Base-by-base conservation (phyloP, 2,888 invertebrate species). In the Patella pellucida region DNA sequence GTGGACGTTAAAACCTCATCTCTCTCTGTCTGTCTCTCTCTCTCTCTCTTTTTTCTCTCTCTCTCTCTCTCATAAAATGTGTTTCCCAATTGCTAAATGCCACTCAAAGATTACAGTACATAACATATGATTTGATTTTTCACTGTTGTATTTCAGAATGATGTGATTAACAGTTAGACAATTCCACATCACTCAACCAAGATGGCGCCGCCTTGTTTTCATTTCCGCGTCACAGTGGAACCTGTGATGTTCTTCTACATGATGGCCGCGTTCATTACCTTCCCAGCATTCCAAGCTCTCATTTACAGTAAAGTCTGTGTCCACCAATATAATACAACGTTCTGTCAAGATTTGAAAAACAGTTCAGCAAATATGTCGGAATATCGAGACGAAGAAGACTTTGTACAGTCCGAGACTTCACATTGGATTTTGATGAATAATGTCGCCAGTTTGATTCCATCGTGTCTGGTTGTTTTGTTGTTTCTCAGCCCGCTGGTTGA, bases 191-290 rank as follows among this genome's bases (percentile, higher is more conserved):
- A 9, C 7, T 41, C 9, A 41, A 41, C 41, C 9, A 41, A 41
- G 41, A 41, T 41, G 41, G 41, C 9, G 41, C 9, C 9, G 41
- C 9, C 41, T 9, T 41, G 41, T 41, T 41, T 9, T 41, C 41
- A 41, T 41, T 41, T 41, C 41, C 71, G 74, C 71, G 92, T 95
- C 74, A 94, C 96, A 0, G 95, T 97, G 31, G 97, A 97, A 87
- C 96, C 97, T 0, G 93, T 95, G 0, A 94, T 97, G 94, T 95
- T 96, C 88, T 92, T 96, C 2, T 97, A 96, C 88, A 96, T 97
- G 96, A 94, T 96, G 92, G 95, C 96, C 1, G 95, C 94, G 31
- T 91, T 89, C 77, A 84, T 91, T 74, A 88, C 90, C 75, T 90
- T 88, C 75, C 87, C 90, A 5, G 87, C 90, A 5, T 85, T 90